Percentiles rank a stretch among this genome's conserved stretches.
phyloP scores from a whole-genome alignment of 2,797 vertebrate genomes.

The Anomalospiza imberbis region DNA sequence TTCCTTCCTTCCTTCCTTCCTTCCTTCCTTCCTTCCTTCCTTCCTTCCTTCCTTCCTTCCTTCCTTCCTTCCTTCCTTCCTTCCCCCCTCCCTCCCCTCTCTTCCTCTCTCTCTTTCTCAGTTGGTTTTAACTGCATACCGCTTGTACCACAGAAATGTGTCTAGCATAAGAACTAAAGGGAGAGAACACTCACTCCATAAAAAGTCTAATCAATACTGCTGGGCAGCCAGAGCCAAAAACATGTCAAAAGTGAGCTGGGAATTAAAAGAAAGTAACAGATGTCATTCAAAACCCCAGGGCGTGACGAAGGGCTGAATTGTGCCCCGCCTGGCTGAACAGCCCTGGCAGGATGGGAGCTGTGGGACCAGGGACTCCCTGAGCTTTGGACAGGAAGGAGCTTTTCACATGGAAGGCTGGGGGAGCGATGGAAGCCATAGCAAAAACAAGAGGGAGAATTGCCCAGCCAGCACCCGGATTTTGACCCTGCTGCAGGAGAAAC shows the following conservation, averaged over 20 bases:
- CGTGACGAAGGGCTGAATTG: not conserved
- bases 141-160: not conserved
- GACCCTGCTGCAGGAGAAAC: not conserved
- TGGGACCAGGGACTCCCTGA: not conserved
- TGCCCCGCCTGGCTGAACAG: not conserved
- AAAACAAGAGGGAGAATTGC: not conserved
- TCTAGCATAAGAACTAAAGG: not conserved
- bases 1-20: accelerated
- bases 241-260: not conserved
- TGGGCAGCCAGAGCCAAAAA: not conserved
- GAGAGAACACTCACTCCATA: not conserved
- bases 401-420: not conserved
- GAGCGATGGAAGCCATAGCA: not conserved
- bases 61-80: too few relatives aligned
- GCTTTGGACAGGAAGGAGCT: too few relatives aligned
- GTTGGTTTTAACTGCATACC: not conserved
- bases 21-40: accelerated
- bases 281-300: not conserved
- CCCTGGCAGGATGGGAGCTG: not conserved
- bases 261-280: not conserved
- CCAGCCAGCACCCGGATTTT: not conserved
- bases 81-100: accelerated
- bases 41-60: accelerated
- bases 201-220: slow-evolving; percentile 6
- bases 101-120: too few relatives aligned